Evolutionary conservation across 1,140 invertebrate genomes (phyloP).

Genomic region (Centruroides vittatus): DNA sequence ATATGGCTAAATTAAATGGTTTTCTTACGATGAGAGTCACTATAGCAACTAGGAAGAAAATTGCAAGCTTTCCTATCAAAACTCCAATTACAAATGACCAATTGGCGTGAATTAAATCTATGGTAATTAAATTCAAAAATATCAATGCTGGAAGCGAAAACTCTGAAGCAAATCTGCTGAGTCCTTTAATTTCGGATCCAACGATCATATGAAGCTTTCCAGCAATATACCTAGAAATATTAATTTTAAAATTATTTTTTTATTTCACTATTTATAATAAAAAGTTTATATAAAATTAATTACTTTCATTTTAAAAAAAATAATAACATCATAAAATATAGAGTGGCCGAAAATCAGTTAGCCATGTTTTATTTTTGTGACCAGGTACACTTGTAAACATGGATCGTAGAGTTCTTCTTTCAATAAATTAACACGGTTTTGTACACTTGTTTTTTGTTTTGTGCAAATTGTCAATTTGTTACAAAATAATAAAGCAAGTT

Average conservation of each 20-base stretch:
- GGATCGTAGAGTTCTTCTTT: no score
- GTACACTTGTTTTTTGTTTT: no score
- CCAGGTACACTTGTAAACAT: no score
- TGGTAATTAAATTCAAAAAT: slow-evolving; percentile 72
- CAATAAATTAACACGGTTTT: no score
- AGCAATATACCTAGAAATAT: slow-evolving; percentile 48
- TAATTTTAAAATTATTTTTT: not conserved
- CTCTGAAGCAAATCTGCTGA: slow-evolving; percentile 86
- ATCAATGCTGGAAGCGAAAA: slow-evolving; percentile 85
- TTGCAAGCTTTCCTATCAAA: slow-evolving; percentile 64
- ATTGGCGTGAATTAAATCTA: slow-evolving; percentile 62
- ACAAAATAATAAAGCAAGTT: no score
- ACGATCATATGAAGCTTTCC: slow-evolving; percentile 71
- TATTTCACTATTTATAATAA: no score
- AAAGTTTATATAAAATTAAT: no score
- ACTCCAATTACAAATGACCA: slow-evolving; percentile 77
- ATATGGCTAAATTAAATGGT: slow-evolving; percentile 62
- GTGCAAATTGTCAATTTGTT: no score
- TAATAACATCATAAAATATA: no score
- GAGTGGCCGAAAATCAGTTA: no score
- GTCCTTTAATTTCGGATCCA: slow-evolving; percentile 70
- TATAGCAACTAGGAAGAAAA: slow-evolving; percentile 68
- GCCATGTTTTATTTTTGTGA: no score
- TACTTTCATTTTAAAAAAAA: no score
- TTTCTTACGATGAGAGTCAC: slow-evolving; percentile 64